Evolutionary conservation across 2,797 vertebrate genomes (phyloP).

Genomic region (Centroberyx gerrardi): DNA sequence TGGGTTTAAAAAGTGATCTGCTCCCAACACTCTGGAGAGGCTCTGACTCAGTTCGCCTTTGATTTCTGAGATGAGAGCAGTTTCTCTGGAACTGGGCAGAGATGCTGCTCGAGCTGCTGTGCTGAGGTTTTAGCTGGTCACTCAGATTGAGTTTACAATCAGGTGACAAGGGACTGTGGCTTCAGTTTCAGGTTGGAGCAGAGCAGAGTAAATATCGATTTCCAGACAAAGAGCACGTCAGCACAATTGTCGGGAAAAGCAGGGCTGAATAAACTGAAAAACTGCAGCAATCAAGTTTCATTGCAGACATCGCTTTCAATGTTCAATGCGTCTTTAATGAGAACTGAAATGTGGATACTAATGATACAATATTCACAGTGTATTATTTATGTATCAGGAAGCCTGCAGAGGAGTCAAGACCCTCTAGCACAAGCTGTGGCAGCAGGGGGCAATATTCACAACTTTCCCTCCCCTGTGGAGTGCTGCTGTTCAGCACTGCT

Average conservation of each 20-base stretch:
- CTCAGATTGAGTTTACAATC: constrained; percentile 47
- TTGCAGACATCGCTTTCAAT: neutral
- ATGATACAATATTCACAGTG: constrained; percentile 18
- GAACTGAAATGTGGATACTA: neutral
- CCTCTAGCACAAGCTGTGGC: constrained; percentile 38
- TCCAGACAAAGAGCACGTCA: constrained; percentile 1
- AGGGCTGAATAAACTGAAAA: constrained; percentile 39
- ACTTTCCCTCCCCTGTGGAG: neutral
- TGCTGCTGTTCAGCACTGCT: neutral
- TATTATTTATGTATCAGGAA: constrained; percentile 36
- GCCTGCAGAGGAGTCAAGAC: constrained; percentile 15
- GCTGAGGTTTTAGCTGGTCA: constrained; percentile 52
- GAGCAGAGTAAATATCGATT: constrained; percentile 41
- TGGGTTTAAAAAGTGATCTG: constrained; percentile 80
- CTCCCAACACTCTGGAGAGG: constrained; percentile 76
- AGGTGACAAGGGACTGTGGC: constrained; percentile 49
- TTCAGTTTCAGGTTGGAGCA: constrained; percentile 22
- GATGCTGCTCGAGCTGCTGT: constrained; percentile 52
- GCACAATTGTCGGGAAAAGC: constrained; percentile 48
- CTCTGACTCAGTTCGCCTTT: constrained; percentile 72
- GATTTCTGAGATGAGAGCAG: constrained; percentile 59
- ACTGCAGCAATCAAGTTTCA: constrained; percentile 15
- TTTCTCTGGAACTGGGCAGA: constrained; percentile 43
- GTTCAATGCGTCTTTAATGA: neutral
- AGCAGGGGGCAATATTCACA: constrained; percentile 36